phyloP scores from a whole-genome alignment of 2,797 vertebrate species.

The Karalla daura region DNA sequence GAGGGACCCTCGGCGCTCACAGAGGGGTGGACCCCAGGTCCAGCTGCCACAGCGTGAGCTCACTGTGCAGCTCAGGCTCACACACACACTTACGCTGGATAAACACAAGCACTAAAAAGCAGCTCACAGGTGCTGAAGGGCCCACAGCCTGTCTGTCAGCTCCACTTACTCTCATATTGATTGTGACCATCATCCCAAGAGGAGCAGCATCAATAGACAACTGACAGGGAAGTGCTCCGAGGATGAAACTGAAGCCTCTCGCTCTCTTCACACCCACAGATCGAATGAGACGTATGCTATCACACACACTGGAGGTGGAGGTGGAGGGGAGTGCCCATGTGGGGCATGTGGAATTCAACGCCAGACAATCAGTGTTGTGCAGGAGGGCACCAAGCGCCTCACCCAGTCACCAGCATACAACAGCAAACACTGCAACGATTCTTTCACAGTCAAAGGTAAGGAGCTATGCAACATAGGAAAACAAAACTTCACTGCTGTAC shows the following conservation, averaged over 20 bases:
- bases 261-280: slow-evolving; percentile 84
- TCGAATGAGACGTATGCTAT: slow-evolving; percentile 90
- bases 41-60: slow-evolving; percentile 67
- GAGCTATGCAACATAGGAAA: no score
- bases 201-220: slow-evolving; percentile 45
- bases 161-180: slow-evolving; percentile 63
- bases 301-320: slow-evolving; percentile 85
- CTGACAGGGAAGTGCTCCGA: slow-evolving; percentile 29
- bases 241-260: slow-evolving; percentile 41
- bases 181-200: slow-evolving; percentile 38
- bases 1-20: slow-evolving; percentile 71
- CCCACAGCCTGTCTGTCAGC: slow-evolving; percentile 45
- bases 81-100: slow-evolving; percentile 65
- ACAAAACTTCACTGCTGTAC: no score
- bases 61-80: slow-evolving; percentile 57
- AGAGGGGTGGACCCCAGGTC: slow-evolving; percentile 60
- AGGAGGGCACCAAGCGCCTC: slow-evolving; percentile 89
- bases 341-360: slow-evolving; percentile 90
- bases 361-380: slow-evolving; percentile 89
- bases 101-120: slow-evolving; percentile 62
- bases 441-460: slow-evolving; percentile 92
- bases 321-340: slow-evolving; percentile 88
- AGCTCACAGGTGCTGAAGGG: slow-evolving; percentile 72
- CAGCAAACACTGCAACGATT: slow-evolving; percentile 89
- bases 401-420: slow-evolving; percentile 86